Base-by-base conservation (phyloP, 2,797 vertebrate genomes). In the Bovichtus diacanthus region DNA sequence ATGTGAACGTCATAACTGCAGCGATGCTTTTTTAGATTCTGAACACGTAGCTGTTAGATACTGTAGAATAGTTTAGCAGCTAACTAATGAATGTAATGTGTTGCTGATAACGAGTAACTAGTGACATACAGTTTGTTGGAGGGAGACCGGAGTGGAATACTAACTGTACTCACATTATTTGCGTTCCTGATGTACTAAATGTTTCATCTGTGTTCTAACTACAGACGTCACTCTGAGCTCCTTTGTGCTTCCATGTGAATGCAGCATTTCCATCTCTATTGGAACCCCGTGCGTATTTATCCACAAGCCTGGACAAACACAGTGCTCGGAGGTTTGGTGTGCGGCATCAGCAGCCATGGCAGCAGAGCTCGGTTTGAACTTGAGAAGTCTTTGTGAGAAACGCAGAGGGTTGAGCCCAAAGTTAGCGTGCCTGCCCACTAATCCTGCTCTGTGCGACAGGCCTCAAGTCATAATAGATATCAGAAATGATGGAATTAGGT, bases 361-460 rank as follows among this genome's bases (percentile, higher is more conserved):
- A 80, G 70, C 76, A 23, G 58, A 75, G 81, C 63, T 38, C 1
- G 15, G 67, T 70, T 82, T 83, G 71, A 88, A 89, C 81, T 83
- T 76, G 67, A 81, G 73, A 80, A 12, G 68, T 73, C 87, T 88
- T 86, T 88, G 76, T 78, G 78, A 80, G 78, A 71, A 78, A 61
- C 71, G 34, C 60, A 13, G 55, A 82, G 71, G 74, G 71, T 82
- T 84, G 86, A 84, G 70, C 73, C 77, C 49, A 55, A 79, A 81
- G 65, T 86, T 89, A 76, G 66, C 84, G 71, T 3, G 18, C 49
- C 68, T 74, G 5, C 56, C 58, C 60, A 18, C 66, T 87, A 81
- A 90, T 90, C 85, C 83, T 15, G 41, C 79, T 77, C 55, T 41
- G 60, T 15, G 56, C 86, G 82, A 69, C 84, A 15, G 78, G 70